Evolutionary conservation across 2,888 invertebrate species (phyloP).

Genomic region (Mythimna impura): DNA sequence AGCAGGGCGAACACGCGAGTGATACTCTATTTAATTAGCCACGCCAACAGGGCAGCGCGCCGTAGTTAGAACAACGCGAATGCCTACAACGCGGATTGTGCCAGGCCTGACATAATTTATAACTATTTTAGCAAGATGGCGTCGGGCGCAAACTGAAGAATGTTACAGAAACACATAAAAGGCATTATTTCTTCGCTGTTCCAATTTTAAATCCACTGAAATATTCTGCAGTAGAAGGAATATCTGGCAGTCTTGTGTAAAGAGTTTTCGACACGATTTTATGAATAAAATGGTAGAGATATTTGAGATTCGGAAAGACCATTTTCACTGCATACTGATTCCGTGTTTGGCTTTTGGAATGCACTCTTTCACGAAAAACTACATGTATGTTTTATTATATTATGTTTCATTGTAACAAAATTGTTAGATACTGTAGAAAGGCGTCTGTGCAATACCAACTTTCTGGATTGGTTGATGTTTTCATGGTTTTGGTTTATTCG

Average conservation of each 20-base stretch:
- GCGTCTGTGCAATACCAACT: too few relatives aligned
- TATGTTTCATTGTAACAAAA: background rate
- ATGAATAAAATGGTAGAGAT: conserved; percentile 6
- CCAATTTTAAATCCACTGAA: conserved; percentile 34
- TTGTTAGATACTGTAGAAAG: background rate
- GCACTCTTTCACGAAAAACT: background rate
- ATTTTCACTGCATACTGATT: background rate
- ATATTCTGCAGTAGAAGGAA: conserved; percentile 28
- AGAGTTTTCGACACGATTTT: conserved; percentile 18
- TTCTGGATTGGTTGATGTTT: too few relatives aligned
- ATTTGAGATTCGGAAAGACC: background rate
- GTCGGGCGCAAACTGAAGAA: conserved; percentile 12
- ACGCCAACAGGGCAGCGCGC: too few relatives aligned
- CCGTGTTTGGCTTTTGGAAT: background rate
- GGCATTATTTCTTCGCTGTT: conserved; percentile 40
- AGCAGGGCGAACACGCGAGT: too few relatives aligned
- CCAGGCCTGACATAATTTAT: too few relatives aligned
- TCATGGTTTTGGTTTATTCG: too few relatives aligned
- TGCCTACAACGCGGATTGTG: too few relatives aligned
- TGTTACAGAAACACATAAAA: conserved; percentile 21
- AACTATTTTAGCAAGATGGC: conserved; percentile 23
- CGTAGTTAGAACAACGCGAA: too few relatives aligned
- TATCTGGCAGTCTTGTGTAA: background rate
- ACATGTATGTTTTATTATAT: background rate
- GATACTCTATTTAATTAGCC: too few relatives aligned